Base-by-base conservation (phyloP, 37 sponge, comb jelly and placozoan genomes). In the Eunapius fragilis region DNA sequence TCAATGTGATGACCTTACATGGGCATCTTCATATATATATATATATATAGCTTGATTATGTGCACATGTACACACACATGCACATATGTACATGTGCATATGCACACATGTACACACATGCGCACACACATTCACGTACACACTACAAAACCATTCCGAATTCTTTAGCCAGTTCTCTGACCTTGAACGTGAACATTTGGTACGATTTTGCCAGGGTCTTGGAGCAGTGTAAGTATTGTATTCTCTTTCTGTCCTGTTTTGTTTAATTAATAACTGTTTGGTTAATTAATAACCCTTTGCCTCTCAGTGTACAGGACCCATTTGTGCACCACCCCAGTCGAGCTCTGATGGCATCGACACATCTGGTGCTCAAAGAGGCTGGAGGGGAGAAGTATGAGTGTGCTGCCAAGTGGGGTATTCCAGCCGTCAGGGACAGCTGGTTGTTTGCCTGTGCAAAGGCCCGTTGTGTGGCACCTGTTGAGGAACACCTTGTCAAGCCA, bases 341-440 rank as follows among this genome's bases (percentile, higher is more conserved):
- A 12, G 84, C 71, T 33, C 38, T 93, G 83, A 48, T 86, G 68
- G 86, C 89, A 22, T 85, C 90, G 50, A 94, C 95, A 14, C 95
- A 96, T 70, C 87, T 96, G 2, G 41, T 96, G 10, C 85, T 94
- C 27, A 86, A 87, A 48, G 45, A 77, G 19, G 78, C 95, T n/a
- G 22, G 74, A 10, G 97, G 97, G 23, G 85, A 87, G 19, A 96
- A 96, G 72, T 94, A 89, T 70, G 49, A 23, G 10, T 75, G 37
- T 24, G 78, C 95, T 0, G 22, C 75, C 31, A 67, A 78, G 74
- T 94, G 95, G 97, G 85, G 82, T 31, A 70, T 96, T 12, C 92
- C 90, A 10, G 84, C 95, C 69, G 95, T 96, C 37, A 25, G 72
- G 19, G 85, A 89, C 71, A 76, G 89, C n/a, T 92, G 93, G 93